A percentile compares a stretch with the other conserved stretches of the same genome.
Evolutionary conservation across 2,797 vertebrate species (phyloP).

Genomic region (Jordanella pulchra): DNA sequence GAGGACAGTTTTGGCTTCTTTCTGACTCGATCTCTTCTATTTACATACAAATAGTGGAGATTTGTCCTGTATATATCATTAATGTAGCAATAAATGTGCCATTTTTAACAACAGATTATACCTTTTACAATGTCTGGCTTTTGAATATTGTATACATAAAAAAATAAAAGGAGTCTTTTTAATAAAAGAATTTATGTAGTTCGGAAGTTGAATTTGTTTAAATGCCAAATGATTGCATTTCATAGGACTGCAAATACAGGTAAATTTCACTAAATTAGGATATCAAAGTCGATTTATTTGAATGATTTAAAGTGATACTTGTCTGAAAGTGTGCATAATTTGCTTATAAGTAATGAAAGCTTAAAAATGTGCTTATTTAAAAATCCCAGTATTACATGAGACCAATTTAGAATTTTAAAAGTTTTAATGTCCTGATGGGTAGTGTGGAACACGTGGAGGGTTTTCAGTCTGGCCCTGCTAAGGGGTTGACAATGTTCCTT

Average conservation of each 20-base stretch:
- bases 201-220: slow-evolving; percentile 68
- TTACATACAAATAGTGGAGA: slow-evolving; percentile 84
- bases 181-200: slow-evolving; percentile 80
- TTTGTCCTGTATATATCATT: slow-evolving; percentile 93
- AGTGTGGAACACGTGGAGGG: neutral
- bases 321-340: neutral
- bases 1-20: slow-evolving; percentile 86
- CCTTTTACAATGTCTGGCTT: slow-evolving; percentile 86
- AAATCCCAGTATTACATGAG: neutral
- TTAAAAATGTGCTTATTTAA: neutral
- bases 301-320: neutral
- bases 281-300: neutral
- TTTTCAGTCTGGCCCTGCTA: neutral
- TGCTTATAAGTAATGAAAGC: neutral
- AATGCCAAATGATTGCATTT: slow-evolving; percentile 9
- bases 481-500: neutral
- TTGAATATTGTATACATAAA: slow-evolving; percentile 88
- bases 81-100: slow-evolving; percentile 96
- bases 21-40: slow-evolving; percentile 54
- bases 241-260: neutral
- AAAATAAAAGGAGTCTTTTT: slow-evolving; percentile 85
- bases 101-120: slow-evolving; percentile 90
- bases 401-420: neutral
- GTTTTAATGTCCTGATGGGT: neutral
- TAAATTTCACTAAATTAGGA: neutral